Percentiles rank a stretch among this genome's conserved stretches.
Evolutionary conservation across 2,113 vertebrate genomes (phyloP).

Genomic region (cat (Felis catus)): F.catus_Fca126_mat1.0 CM031412.1:217502501-217503000

Average conservation of each 20-base stretch:
- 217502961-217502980: background rate
- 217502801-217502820: background rate
- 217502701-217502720: background rate
- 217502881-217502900: background rate
- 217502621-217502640: constrained; percentile 78
- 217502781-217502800: background rate
- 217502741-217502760: background rate
- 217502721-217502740: background rate
- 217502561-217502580: constrained; percentile 66
- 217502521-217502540: constrained; percentile 75
- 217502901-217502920: background rate
- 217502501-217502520: constrained; percentile 66
- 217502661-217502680: constrained; percentile 61
- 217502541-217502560: constrained; percentile 78
- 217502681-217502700: background rate
- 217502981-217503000: background rate
- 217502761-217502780: background rate
- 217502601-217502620: constrained; percentile 68
- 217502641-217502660: constrained; percentile 68
- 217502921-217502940: background rate
- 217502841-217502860: background rate
- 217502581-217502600: constrained; percentile 69
- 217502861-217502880: background rate
- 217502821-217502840: background rate
- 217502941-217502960: background rate